Percentiles rank a stretch among this genome's conserved stretches.
Evolutionary conservation across 2,113 vertebrate genomes (phyloP).

Genomic region (Pollimyrus isidori): DNA sequence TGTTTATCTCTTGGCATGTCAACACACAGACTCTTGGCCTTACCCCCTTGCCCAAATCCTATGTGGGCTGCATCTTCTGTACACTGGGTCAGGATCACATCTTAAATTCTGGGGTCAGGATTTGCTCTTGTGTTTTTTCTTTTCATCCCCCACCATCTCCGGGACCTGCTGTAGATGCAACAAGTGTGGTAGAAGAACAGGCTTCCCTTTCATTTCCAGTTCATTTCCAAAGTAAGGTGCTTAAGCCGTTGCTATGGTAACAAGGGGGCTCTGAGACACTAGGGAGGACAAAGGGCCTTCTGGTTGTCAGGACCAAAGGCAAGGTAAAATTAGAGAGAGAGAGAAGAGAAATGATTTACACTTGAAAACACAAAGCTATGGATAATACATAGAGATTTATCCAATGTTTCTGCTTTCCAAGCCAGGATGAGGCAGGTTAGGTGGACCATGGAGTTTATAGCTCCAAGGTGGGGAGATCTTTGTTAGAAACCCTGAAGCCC

Average conservation of each 20-base stretch:
- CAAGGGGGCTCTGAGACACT: slow-evolving; percentile 16
- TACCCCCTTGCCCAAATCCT: background rate
- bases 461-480: background rate
- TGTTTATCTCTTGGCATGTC: slow-evolving; percentile 39
- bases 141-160: slow-evolving; percentile 5
- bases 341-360: background rate
- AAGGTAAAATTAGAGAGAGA: slow-evolving; percentile 14
- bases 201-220: slow-evolving; percentile 13
- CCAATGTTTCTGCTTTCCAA: background rate
- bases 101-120: background rate
- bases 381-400: background rate
- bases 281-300: slow-evolving; percentile 18
- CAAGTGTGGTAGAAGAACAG: slow-evolving; percentile 1
- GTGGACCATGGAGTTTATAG: background rate
- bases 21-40: background rate
- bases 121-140: slow-evolving; percentile 9
- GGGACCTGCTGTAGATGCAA: slow-evolving; percentile 22
- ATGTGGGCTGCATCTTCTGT: background rate
- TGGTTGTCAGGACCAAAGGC: slow-evolving; percentile 8
- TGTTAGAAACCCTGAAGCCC: background rate
- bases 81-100: background rate
- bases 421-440: background rate
- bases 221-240: slow-evolving; percentile 24
- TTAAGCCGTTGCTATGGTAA: slow-evolving; percentile 42
- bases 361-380: background rate